A percentile compares a stretch with the other conserved stretches of the same genome.
Conservation (phyloP, 2,888 invertebrate genomes). For the Koerneria pararmatus region DNA sequence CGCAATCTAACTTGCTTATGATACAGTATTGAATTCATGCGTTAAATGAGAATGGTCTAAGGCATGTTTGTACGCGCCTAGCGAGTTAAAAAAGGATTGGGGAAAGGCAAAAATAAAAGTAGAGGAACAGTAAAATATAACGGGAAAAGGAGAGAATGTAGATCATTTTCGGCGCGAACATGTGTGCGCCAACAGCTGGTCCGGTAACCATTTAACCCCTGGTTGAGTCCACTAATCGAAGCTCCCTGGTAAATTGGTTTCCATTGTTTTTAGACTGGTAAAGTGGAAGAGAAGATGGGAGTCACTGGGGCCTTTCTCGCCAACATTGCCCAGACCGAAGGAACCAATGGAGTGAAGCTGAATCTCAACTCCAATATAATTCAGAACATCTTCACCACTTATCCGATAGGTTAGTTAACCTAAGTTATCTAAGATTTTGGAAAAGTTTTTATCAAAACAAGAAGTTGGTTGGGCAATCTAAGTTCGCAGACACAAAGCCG, state of each 20-base stretch:
- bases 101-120: too few relatives aligned
- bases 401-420: slow-evolving; percentile 73
- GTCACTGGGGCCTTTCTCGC: slow-evolving; percentile 69
- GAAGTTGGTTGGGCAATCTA: too few relatives aligned
- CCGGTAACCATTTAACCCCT: too few relatives aligned
- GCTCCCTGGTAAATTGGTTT: background rate
- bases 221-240: too few relatives aligned
- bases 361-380: slow-evolving; percentile 94
- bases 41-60: too few relatives aligned
- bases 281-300: slow-evolving; percentile 71
- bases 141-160: too few relatives aligned
- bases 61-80: too few relatives aligned
- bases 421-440: background rate
- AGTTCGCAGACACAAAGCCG: too few relatives aligned
- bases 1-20: background rate
- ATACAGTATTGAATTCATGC: slow-evolving; percentile 3
- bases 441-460: background rate
- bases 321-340: slow-evolving; percentile 49
- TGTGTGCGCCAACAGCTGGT: too few relatives aligned
- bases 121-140: too few relatives aligned
- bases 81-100: too few relatives aligned
- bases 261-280: slow-evolving; percentile 27
- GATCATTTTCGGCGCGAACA: too few relatives aligned
- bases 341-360: slow-evolving; percentile 66
- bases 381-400: slow-evolving; percentile 96